Evolutionary conservation across 1,140 invertebrate species (phyloP).

Genomic region (Metaphire vulgaris): DNA sequence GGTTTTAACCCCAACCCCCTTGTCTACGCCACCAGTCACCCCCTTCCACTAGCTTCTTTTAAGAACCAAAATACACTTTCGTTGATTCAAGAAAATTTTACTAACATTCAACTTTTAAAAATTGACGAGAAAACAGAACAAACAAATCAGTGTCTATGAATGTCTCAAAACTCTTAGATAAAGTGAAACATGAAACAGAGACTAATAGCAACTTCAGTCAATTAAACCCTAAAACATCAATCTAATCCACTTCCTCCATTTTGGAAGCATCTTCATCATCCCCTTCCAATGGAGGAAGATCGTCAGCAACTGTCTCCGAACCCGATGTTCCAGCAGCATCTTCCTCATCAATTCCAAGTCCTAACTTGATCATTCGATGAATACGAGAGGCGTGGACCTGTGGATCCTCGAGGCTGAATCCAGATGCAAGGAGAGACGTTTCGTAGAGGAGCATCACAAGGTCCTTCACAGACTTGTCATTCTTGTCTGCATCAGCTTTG

Average conservation of each 20-base stretch:
- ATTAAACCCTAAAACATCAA: too few species aligned
- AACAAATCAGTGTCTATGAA: too few species aligned
- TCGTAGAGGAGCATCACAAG: conserved; percentile 51
- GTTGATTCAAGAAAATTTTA: too few species aligned
- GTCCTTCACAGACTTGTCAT: conserved; percentile 81
- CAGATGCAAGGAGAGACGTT: conserved; percentile 51
- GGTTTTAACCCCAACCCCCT: too few species aligned
- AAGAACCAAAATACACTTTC: too few species aligned
- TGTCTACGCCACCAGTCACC: too few species aligned
- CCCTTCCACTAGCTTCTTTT: too few species aligned
- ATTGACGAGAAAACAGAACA: too few species aligned
- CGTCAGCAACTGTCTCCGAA: conserved; percentile 61
- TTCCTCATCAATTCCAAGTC: conserved; percentile 76
- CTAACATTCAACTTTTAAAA: too few species aligned
- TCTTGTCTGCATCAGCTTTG: conserved; percentile 89
- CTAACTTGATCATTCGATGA: conserved; percentile 88
- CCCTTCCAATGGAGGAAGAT: conserved; percentile 69
- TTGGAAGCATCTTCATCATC: conserved; percentile 73
- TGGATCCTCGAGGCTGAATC: conserved; percentile 49
- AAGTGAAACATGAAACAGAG: too few species aligned
- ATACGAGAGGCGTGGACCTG: conserved; percentile 56
- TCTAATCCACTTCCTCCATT: conserved; percentile 99
- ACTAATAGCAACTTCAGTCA: too few species aligned
- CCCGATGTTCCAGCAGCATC: conserved; percentile 60
- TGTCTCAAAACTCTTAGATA: too few species aligned